Evolutionary conservation across 2,888 invertebrate species (phyloP), one percentile per base, ranked within the genome.

Genomic region (Platycnemis pennipes): DNA sequence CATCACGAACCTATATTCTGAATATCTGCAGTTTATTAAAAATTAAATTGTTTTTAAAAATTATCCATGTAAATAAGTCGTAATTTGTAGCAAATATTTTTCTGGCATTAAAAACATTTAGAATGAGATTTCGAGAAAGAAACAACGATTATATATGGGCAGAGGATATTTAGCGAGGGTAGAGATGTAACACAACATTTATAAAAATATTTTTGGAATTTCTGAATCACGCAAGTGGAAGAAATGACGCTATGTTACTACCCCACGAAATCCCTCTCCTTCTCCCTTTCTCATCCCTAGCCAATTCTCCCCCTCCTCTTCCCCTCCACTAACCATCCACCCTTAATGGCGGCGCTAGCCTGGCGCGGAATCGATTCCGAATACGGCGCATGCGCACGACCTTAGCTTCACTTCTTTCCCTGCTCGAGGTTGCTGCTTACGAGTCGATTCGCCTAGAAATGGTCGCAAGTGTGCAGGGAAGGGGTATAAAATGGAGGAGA

Each of bases 321-420:
- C 37, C 11, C 42, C 16, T 45, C 42, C 69, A 26, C 16, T 2
- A 26, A n/a, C 42, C 56, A 22, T 56, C 63, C 44, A 3, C 63
- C 91, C 77, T 31, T 69, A 91, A 91, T 91, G 91, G 91, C 91
- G 91, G 63, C 91, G 91, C 91, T 44, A 26, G 37, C 37, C 42
- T 89, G 56, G 56, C 63, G 89, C 19, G 26, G 44, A 91, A 91
- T 91, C 91, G 91, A 91, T 91, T 56, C 91, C 69, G n/a, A 44
- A 63, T 69, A n/a, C 26, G n/a, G 91, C 91, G 91, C 91, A 91
- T 91, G 91, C 91, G 91, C 63, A 42, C 11, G 13, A 91, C 91
- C 91, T 91, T 26, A n/a, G 63, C 22, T 53, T 44, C 63, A 45
- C 69, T 42, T 37, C 44, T 69, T 91, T 69, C 91, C 22, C 91